These are phyloP conservation scores for Morone chrysops DNA, from an alignment of 2,113 vertebrate genomes.

Conservation along the genomic window DNA sequence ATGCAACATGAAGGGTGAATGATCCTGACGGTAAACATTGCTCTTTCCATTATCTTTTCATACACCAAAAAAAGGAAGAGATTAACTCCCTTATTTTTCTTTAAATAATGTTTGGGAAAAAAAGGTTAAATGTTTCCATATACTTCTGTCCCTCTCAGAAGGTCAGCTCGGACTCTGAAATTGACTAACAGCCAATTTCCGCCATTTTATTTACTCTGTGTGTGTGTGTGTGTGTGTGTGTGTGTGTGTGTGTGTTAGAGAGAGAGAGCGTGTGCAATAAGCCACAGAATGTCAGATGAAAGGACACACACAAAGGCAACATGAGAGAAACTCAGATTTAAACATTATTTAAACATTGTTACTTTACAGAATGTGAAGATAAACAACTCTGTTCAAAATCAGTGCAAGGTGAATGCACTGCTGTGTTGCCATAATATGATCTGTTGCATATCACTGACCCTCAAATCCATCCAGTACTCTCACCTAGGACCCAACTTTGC, in stretches of 20 bases:
- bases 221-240: not conserved
- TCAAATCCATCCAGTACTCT: not conserved
- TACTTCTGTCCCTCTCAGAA: constrained; percentile 33
- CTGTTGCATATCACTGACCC: not conserved
- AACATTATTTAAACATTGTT: not conserved
- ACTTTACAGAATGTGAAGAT: not conserved
- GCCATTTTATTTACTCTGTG: constrained; percentile 60
- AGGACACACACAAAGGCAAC: not conserved
- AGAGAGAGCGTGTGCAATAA: not conserved
- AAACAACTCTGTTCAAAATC: not conserved
- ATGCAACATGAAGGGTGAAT: not conserved
- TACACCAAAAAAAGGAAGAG: not conserved
- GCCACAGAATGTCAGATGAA: constrained; percentile 6
- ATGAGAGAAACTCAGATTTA: not conserved
- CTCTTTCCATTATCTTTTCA: not conserved
- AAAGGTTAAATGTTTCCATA: not conserved
- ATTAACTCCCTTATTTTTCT: not conserved
- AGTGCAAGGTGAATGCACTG: not conserved
- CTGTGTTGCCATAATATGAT: not conserved
- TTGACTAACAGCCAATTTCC: constrained; percentile 70
- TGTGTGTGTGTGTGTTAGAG: not conserved
- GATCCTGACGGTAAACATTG: not conserved
- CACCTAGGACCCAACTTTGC: not conserved
- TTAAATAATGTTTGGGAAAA: not conserved
- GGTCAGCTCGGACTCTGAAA: constrained; percentile 60